A percentile compares a stretch with the other conserved stretches of the same genome.
These are phyloP conservation scores for Columba livia DNA, from an alignment of 2,113 vertebrate genomes.

Conservation along the genomic window DNA sequence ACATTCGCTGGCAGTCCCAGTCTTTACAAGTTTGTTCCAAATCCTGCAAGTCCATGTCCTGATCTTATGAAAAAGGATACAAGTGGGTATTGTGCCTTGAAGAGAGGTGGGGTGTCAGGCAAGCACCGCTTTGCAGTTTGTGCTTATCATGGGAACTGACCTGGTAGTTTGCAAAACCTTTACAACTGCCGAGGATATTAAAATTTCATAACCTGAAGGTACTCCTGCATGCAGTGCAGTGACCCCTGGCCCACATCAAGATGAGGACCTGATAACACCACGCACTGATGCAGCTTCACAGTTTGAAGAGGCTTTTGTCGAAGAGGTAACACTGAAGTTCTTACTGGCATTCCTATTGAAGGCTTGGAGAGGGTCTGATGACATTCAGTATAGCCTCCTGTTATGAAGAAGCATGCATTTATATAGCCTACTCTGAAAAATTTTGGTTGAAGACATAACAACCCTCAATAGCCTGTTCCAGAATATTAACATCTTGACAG, in stretches of 20 bases:
- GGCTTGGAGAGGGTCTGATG: neutral
- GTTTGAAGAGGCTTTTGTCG: neutral
- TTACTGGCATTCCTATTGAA: neutral
- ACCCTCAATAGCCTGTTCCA: neutral
- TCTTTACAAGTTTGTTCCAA: neutral
- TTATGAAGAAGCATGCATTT: neutral
- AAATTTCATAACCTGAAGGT: neutral
- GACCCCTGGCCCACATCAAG: neutral
- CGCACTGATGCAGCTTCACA: neutral
- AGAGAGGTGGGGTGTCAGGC: neutral
- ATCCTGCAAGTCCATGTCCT: accelerated
- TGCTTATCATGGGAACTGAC: neutral
- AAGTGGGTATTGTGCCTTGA: neutral
- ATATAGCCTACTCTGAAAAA: neutral
- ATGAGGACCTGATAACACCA: neutral
- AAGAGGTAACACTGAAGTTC: neutral
- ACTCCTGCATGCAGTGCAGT: neutral
- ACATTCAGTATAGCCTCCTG: neutral
- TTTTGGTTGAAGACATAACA: neutral
- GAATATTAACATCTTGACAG: neutral
- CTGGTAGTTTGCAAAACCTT: neutral
- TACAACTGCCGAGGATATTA: neutral
- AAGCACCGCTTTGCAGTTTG: neutral
- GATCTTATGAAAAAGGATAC: neutral
- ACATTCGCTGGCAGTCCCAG: neutral